Evolutionary conservation across 1,140 invertebrate genomes (phyloP).

Genomic region (Chironomus tepperi): DNA sequence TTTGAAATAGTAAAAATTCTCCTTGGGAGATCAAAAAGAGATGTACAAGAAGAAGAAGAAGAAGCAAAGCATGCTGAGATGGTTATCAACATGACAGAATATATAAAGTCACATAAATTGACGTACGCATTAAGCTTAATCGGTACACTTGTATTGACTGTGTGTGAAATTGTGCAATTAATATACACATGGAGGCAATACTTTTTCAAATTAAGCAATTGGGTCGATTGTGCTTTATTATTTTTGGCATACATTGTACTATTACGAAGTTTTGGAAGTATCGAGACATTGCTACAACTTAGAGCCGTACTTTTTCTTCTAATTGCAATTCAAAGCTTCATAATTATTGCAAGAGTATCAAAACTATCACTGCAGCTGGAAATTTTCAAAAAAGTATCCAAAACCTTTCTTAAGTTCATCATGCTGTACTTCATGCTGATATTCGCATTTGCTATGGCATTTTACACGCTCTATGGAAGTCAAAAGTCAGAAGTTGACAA

Average conservation of each 20-base stretch:
- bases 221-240: not conserved
- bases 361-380: conserved; percentile 26
- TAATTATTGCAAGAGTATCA: conserved; percentile 26
- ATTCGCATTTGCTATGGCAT: not conserved
- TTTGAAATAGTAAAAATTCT: too few relatives aligned
- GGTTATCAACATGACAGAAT: too few relatives aligned
- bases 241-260: not conserved
- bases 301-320: not conserved
- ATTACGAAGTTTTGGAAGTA: not conserved
- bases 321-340: not conserved
- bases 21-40: too few relatives aligned
- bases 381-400: not conserved
- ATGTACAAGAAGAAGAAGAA: too few relatives aligned
- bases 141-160: not conserved
- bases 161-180: not conserved
- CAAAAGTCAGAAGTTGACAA: too few relatives aligned
- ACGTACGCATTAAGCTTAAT: not conserved
- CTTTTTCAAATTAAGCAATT: not conserved
- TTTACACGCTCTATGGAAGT: not conserved
- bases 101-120: too few relatives aligned
- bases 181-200: not conserved
- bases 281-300: not conserved
- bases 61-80: too few relatives aligned
- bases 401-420: not conserved
- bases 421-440: not conserved